Evolutionary conservation across 1,140 invertebrate species (phyloP).

Genomic region (Drusus annulatus): DNA sequence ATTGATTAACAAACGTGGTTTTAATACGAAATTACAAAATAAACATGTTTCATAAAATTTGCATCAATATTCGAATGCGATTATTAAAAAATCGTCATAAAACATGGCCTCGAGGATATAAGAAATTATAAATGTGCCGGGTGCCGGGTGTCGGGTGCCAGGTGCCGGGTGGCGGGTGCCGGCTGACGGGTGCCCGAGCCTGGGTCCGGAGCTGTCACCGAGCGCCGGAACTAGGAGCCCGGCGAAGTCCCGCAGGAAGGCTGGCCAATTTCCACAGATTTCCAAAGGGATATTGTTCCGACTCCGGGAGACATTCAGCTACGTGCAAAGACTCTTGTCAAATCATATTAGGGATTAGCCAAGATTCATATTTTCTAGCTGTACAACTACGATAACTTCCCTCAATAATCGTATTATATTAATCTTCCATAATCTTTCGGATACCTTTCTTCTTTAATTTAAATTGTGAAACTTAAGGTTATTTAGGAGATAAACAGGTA

Average conservation of each 20-base stretch:
- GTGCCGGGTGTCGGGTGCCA: background rate
- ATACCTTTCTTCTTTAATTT: no score
- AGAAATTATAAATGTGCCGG: no score
- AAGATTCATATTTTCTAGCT: constrained; percentile 33
- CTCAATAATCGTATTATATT: no score
- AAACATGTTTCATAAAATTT: no score
- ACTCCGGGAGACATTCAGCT: constrained; percentile 21
- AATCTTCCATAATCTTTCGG: no score
- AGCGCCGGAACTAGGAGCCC: background rate
- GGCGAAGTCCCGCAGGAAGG: constrained; percentile 50
- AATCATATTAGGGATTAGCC: constrained; percentile 31
- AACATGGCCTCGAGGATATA: background rate
- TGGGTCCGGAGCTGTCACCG: background rate
- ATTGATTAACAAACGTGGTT: no score
- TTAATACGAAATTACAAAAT: no score
- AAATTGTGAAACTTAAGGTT: no score
- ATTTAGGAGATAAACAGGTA: no score
- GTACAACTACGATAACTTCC: background rate
- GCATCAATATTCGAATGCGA: background rate
- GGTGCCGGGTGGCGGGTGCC: background rate
- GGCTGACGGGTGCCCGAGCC: background rate
- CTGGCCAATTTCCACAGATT: constrained; percentile 57
- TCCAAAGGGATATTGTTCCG: constrained; percentile 57
- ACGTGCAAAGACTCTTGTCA: constrained; percentile 35
- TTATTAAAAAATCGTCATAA: background rate